Base-by-base conservation (phyloP, 2,797 vertebrate species). In the Acanthiza pusilla region DNA sequence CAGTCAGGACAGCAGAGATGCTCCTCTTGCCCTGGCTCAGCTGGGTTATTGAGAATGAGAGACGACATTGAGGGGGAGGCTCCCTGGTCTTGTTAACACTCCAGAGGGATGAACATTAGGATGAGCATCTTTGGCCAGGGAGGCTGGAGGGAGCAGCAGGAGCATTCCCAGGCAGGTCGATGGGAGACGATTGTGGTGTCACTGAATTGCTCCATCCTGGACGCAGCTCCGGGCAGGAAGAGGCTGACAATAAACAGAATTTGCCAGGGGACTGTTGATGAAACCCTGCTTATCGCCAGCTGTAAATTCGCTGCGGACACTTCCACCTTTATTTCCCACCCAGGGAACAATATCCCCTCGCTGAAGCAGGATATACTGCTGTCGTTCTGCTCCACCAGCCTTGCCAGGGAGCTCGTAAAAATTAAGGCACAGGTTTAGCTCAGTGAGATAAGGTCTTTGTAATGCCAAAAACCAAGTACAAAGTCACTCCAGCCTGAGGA, bases 241-340 rank as follows among this genome's bases (percentile, higher is more conserved):
- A 93, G 93, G 36, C 80, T 68, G 93, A 47, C 90, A 93, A 89
- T 97, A 96, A 96, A 89, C 94, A 81, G 95, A 94, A 98, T 96
- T 97, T 96, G 93, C 95, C 36, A 42, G 91, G 67, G 86, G 82
- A 51, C 85, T 89, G 91, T 91, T 94, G 97, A 94, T 95, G 93
- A 96, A 97, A 66, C 91, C 83, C 83, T 48, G 82, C 92, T 98
- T 97, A 96, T 97, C 96, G 85, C 63, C 67, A 91, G 94, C 97
- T 74, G 96, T 97, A 97, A 97, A 98, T 98, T 94, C 88, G 7
- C 94, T 36, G 22, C 6, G 42, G 97, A 92, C 83, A 6, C 62
- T 85, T 86, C 89, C 85, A 93, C 97, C 96, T 97, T 97, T 91
- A 87, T 92, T 94, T 91, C 84, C 70, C 70, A 22, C 79, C 94